Evolutionary conservation across 2,113 vertebrate species (phyloP).

Genomic region (Perca fluviatilis): DNA sequence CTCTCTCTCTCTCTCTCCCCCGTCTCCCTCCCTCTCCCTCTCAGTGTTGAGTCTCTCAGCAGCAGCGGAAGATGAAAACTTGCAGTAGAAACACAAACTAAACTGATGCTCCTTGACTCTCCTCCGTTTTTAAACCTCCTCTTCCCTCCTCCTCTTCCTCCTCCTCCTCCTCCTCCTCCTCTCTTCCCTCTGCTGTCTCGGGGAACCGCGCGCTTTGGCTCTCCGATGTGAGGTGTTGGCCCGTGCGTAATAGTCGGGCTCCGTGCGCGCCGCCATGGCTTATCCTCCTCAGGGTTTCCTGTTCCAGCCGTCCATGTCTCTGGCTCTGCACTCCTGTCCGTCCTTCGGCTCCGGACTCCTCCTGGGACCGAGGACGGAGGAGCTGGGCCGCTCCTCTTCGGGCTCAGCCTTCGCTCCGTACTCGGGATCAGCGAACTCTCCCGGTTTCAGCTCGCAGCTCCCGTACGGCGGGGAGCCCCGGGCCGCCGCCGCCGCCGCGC

Average conservation of each 20-base stretch:
- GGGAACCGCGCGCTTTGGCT: conserved; percentile 75
- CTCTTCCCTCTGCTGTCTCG: background rate
- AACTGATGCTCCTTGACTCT: no score
- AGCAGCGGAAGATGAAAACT: no score
- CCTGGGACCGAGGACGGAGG: conserved; percentile 91
- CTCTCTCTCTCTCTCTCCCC: background rate
- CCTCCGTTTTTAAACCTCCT: no score
- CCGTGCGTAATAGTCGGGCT: conserved; percentile 42
- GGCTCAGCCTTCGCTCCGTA: conserved; percentile 96
- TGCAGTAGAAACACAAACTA: no score
- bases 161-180: background rate
- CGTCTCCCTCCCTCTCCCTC: background rate
- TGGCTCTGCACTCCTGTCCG: conserved; percentile 92
- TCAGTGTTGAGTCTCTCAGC: background rate
- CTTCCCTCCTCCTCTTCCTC: background rate
- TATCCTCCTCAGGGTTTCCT: conserved; percentile 94
- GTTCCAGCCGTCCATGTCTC: conserved; percentile 92
- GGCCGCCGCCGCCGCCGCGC: conserved; percentile 86
- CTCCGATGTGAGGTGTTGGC: conserved; percentile 61
- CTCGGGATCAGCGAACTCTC: conserved; percentile 90
- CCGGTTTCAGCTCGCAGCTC: conserved; percentile 91
- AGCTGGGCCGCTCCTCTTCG: conserved; percentile 91
- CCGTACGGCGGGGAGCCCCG: conserved; percentile 91
- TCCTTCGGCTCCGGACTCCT: conserved; percentile 91
- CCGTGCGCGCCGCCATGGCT: conserved; percentile 87